Base-by-base conservation (phyloP, 1,140 invertebrate species). In the Diplogasteroides magnus region DNA sequence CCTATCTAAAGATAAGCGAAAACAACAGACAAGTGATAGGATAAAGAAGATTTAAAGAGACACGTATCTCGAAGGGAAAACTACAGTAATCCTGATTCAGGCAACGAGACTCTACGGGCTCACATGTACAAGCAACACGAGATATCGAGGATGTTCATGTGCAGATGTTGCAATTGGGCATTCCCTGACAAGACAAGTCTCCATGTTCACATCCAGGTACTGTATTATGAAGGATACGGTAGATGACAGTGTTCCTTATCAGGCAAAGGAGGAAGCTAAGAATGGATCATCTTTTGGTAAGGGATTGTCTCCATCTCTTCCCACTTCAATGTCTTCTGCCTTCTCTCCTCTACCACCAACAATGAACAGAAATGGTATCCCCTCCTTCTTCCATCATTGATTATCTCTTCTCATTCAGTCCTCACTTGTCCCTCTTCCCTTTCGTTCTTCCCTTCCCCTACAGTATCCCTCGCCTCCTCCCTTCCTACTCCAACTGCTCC, bases 71-170 rank as follows among this genome's bases (percentile, higher is more conserved):
- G 37, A 19, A 19, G 6, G 6, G 6, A 11, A 6, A 48, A 48
- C 37, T 19, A 6, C 19, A 48, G 37, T 19, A 19, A 48, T 6
- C 6, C 6, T 48, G 37, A 48, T 83, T 60, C 69, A 82, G 80
- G 78, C 65, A 80, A 76, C 55, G 80, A 82, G 62, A 83, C 82
- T 60, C 78, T 82, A 0, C 76, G 80, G 19, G 67, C 81, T 14
- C 80, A 82, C 64, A 82, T 82, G 80, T 78, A 78, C 67, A 77
- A 77, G 56, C 68, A 77, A 61, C 80, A 82, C 68, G 81, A 82
- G 60, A 82, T 82, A 31, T 78, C 81, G 1, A 58, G 80, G 60
- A 82, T 83, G 81, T 82, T 83, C 70, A 82, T 82, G 80, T 82
- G 80, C 61, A 76, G 82, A 19, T 82, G 80, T 71, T 82, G 80